A percentile compares a stretch with the other conserved stretches of the same genome.
phyloP scores from a whole-genome alignment of 2,113 vertebrate species.

The Atrichornis clamosus region DNA sequence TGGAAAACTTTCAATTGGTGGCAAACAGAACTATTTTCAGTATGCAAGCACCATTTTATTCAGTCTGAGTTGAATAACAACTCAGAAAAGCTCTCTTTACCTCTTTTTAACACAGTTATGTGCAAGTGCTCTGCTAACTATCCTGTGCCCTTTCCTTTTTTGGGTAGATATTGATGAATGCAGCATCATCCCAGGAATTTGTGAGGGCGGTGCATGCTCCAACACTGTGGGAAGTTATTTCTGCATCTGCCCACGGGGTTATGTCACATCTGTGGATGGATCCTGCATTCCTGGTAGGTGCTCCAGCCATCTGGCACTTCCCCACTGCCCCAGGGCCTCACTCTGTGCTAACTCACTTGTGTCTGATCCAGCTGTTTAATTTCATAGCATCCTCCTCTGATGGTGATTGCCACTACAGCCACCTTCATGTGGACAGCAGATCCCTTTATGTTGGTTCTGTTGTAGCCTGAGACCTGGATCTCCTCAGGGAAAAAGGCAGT shows the following conservation, averaged over 20 bases:
- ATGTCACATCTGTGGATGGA: conserved; percentile 83
- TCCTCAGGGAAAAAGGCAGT: background rate
- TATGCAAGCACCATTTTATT: background rate
- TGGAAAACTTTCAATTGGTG: background rate
- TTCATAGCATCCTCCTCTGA: background rate
- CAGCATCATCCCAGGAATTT: conserved; percentile 82
- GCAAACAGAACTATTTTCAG: background rate
- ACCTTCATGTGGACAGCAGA: background rate
- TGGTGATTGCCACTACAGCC: background rate
- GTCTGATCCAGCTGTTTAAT: background rate
- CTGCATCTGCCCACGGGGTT: conserved; percentile 88
- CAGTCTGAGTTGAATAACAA: background rate
- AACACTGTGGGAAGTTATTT: conserved; percentile 95
- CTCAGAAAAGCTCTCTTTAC: background rate
- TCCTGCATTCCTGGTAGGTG: conserved; percentile 90
- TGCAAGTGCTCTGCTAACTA: background rate
- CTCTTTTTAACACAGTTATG: background rate
- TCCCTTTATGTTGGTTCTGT: background rate
- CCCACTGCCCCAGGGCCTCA: fast-evolving
- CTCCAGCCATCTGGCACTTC: background rate
- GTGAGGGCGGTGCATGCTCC: conserved; percentile 89
- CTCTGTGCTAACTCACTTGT: background rate
- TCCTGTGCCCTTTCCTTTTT: background rate
- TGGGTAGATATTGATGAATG: conserved; percentile 92
- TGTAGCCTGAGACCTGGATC: background rate